Base-by-base conservation (phyloP, 2,888 invertebrate species). In the Gandaritis pyraliata region DNA sequence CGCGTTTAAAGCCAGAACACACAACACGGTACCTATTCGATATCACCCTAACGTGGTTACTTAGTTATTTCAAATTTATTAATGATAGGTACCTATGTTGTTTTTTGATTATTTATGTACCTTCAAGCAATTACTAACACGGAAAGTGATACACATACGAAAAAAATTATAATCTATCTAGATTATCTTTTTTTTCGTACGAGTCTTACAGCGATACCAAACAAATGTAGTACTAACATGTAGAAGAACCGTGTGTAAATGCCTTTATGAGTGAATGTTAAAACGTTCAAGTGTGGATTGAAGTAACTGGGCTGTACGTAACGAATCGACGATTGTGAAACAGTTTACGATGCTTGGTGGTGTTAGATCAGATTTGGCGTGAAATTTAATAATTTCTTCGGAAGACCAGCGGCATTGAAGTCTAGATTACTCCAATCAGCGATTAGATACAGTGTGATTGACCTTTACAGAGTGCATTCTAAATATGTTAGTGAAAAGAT, bases 331-430 rank as follows among this genome's bases (percentile, higher is more conserved):
- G 72, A 77, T 76, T 75, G 80, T 86, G 82, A 87, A 78, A 75
- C 73, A 73, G 77, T 78, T 77, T 80, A 73, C 78, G 72, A 75
- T 6, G 30, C 38, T 56, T 15, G 18, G 80, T 82, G 81, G 83
- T 81, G 81, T 84, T 86, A 80, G 78, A 81, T 82, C 72, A 74
- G 80, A 86, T 86, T 80, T 75, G 75, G 83, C 85, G 86, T 90
- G 81, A 86, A 90, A 90, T 90, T 85, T 78, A 87, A 87, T 89
- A 89, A 90, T 86, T 76, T 80, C 77, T 76, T 84, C 81, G 82
- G 84, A 88, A 90, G 85, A 88, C 88, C 88, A 78, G 90, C 90
- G 88, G 90, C 90, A 87, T 82, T 83, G 81, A 81, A 81, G 79
- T 80, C 80, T 76, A 68, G 76, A 77, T 76, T 72, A 75, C 77